Percentiles rank a stretch among this genome's conserved stretches.
phyloP scores from a whole-genome alignment of 2,113 vertebrate species.

The Chunga burmeisteri region DNA sequence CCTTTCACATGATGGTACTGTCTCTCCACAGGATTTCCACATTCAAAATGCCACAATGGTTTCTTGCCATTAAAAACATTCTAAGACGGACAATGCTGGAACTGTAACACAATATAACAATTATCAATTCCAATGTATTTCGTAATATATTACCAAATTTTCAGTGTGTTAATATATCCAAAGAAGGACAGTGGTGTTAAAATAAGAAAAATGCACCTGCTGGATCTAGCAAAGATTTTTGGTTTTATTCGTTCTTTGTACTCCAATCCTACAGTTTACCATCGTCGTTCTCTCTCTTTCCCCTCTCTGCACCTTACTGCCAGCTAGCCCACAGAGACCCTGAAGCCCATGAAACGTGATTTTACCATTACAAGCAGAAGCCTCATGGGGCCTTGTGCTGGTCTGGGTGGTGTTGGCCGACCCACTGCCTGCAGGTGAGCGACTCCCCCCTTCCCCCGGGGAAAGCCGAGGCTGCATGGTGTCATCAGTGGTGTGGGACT shows the following conservation, averaged over 20 bases:
- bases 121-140: neutral
- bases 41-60: fast-evolving
- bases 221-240: neutral
- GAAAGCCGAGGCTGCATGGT: fast-evolving
- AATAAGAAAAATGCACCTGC: neutral
- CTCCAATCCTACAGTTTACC: neutral
- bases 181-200: neutral
- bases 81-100: neutral
- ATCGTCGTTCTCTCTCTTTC: neutral
- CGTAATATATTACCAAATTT: neutral
- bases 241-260: neutral
- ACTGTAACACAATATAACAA: neutral
- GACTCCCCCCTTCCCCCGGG: neutral
- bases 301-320: neutral
- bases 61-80: neutral
- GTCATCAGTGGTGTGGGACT: fast-evolving
- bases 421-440: fast-evolving
- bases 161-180: neutral
- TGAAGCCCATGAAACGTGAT: neutral
- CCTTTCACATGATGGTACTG: neutral
- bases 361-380: neutral
- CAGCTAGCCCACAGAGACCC: neutral
- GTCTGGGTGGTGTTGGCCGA: fast-evolving
- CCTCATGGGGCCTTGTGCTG: fast-evolving
- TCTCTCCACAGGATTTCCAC: neutral